Conservation (phyloP, 2,797 vertebrate species). For the Sebastiscus tertius region DNA sequence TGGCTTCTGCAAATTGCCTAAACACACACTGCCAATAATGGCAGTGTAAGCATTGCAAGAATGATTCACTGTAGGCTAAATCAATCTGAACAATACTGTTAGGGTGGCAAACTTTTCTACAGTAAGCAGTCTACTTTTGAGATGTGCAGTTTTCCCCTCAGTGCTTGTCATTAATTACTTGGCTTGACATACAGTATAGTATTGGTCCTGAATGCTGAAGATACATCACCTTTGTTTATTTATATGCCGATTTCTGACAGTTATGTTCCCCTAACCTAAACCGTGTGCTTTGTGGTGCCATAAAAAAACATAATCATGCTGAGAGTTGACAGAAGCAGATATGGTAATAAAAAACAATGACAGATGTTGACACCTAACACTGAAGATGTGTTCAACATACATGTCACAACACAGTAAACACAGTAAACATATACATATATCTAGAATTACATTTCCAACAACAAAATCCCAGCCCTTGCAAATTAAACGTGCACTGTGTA, state of each 20-base stretch:
- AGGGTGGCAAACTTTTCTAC: conserved; percentile 26
- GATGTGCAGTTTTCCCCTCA: not conserved
- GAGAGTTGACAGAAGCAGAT: not conserved
- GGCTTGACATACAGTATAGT: not conserved
- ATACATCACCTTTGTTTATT: not conserved
- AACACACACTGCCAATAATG: conserved; percentile 54
- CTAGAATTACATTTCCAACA: not conserved
- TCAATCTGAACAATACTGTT: conserved; percentile 36
- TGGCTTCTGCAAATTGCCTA: conserved; percentile 55
- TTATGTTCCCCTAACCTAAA: not conserved
- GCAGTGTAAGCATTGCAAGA: conserved; percentile 34
- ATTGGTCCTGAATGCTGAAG: not conserved
- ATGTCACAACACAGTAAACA: not conserved
- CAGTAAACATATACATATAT: not conserved
- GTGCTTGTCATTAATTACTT: conserved; percentile 17
- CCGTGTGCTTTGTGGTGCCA: not conserved
- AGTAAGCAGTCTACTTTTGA: conserved; percentile 21
- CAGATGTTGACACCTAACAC: not conserved
- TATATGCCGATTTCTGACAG: not conserved
- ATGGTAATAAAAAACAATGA: not conserved
- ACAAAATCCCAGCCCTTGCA: not conserved
- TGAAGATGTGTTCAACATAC: not conserved
- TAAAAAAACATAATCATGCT: not conserved
- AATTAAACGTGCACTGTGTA: not conserved
- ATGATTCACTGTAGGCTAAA: conserved; percentile 44